Base-by-base conservation (phyloP, 2,797 vertebrate species). In the Crax fasciolata region DNA sequence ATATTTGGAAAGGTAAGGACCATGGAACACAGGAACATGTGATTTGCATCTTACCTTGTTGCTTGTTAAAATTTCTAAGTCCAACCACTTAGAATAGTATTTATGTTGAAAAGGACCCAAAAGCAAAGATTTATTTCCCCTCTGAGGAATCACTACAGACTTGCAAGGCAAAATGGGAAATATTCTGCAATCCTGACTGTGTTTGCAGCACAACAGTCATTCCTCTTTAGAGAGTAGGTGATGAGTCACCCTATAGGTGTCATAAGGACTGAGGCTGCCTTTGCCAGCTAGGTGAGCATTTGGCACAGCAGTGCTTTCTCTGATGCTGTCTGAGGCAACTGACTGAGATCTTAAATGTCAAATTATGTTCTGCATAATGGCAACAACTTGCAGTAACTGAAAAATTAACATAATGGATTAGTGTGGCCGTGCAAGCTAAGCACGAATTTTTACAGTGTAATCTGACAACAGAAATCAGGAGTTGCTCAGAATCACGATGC, bases 161-260 rank as follows among this genome's bases (percentile, higher is more conserved):
- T 90, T 95, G 87, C 51, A 93, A 91, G 76, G 87, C 87, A 94
- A 89, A 93, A 90, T 87, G 87, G 87, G 83, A 96, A 93, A 35
- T 86, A n/a, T 7, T 84, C 85, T 81, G 73, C 61, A 83, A 79
- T 83, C 43, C 61, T 85, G 54, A 51, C 61, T 94, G 13, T n/a
- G 10, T 54, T 46, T 57, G 75, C 54, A 71, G 72, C 91, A 66
- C 84, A 62, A 41, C 19, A 92, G 65, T 88, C 82, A 84, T 89
- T 80, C 65, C 70, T 85, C 87, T 55, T 74, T 18, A 78, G 85
- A 91, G 93, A 88, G 87, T 25, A 41, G 58, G 59, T 84, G 93
- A 75, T 96, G 96, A 97, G 91, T 96, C 95, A 94, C 44, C 4
- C 55, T 38, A 78, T 5, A 61, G 85, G 73, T n/a, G 1, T 96